Evolutionary conservation across 2,888 invertebrate species (phyloP), one percentile per base, ranked within the genome.

Genomic region (Doris montereyensis): DNA sequence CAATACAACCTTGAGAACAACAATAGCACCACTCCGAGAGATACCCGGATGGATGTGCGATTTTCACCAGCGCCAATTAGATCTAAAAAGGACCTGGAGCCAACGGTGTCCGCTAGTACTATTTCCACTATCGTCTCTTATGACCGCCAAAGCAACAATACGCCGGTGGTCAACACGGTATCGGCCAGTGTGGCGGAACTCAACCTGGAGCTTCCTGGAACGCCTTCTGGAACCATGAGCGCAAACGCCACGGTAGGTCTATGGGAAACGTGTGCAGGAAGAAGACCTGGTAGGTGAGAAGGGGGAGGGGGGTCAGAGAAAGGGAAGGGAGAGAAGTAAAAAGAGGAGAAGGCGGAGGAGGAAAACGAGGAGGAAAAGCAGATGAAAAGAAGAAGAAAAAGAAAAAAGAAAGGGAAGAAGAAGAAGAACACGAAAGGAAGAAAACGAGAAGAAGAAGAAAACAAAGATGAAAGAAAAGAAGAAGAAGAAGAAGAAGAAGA

Each of bases 181-280:
- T 86, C 86, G 2, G 86, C 83, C 60, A 84, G 84, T 60, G 79
- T 84, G 79, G 74, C 83, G 76, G 81, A 81, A 78, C 26, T 84
- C 13, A 83, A 81, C 30, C 21, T 84, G 10, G 83, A 81, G 35
- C 60, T 85, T 4, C 86, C 86, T 1, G 85, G 85, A 13, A 85
- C 86, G 0, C 86, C 86, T n/a, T n/a, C n/a, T n/a, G n/a, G n/a
- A n/a, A n/a, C n/a, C n/a, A n/a, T n/a, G n/a, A n/a, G n/a, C n/a
- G n/a, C n/a, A n/a, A n/a, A n/a, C n/a, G n/a, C n/a, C n/a, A n/a
- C n/a, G n/a, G n/a, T n/a, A n/a, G n/a, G n/a, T n/a, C n/a, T n/a
- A n/a, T n/a, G n/a, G n/a, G n/a, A n/a, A n/a, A n/a, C n/a, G n/a
- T n/a, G n/a, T n/a, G n/a, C n/a, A n/a, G n/a, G n/a, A n/a, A n/a